Evolutionary conservation across 2,113 vertebrate genomes (phyloP).

Genomic region (Oriolus oriolus): DNA sequence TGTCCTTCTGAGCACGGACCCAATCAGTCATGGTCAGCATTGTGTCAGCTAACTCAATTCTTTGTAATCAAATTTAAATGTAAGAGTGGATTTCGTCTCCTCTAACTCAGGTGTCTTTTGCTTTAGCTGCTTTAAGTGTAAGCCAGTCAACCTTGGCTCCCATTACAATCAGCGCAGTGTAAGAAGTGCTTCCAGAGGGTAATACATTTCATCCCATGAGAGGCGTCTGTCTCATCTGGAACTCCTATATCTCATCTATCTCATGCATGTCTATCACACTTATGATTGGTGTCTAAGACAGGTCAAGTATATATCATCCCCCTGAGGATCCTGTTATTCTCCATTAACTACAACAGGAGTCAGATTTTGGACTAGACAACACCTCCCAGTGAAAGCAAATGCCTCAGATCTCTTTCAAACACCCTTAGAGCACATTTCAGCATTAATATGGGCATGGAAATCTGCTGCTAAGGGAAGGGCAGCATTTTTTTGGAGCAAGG

Average conservation of each 20-base stretch:
- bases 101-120: constrained; percentile 5
- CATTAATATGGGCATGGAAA: neutral
- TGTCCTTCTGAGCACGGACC: constrained; percentile 9
- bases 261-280: constrained; percentile 12
- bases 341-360: neutral
- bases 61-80: constrained; percentile 41
- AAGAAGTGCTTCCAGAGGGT: constrained; percentile 46
- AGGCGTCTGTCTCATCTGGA: constrained; percentile 15
- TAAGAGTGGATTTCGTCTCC: constrained; percentile 10
- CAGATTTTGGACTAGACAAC: neutral
- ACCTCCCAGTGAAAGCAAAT: neutral
- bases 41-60: constrained; percentile 50
- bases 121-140: neutral
- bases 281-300: constrained; percentile 38
- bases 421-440: neutral
- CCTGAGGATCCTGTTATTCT: neutral
- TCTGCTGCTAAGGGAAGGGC: neutral
- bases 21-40: constrained; percentile 47
- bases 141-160: constrained; percentile 20
- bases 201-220: constrained; percentile 28
- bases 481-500: neutral
- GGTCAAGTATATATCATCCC: neutral
- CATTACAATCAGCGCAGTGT: constrained; percentile 11
- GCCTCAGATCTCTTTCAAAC: neutral
- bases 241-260: neutral